A percentile compares a stretch with the other conserved stretches of the same genome.
Evolutionary conservation across 2,888 invertebrate species (phyloP).

Genomic region (Morpho achilles): DNA sequence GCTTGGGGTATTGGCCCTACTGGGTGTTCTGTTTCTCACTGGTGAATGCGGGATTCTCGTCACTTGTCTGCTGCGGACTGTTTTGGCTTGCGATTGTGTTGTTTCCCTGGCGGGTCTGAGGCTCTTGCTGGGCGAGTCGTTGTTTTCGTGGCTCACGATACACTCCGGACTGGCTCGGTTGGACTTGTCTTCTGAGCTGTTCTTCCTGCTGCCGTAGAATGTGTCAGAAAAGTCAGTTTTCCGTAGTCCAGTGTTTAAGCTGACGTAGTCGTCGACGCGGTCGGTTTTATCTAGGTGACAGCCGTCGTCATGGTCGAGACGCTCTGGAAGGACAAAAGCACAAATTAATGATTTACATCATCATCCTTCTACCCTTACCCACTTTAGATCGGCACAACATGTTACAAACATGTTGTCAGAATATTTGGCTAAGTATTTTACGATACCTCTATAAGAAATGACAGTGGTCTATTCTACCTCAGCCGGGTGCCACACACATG

Average conservation of each 20-base stretch:
- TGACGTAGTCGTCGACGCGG: slow-evolving; percentile 78
- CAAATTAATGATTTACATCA: background rate
- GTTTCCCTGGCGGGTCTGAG: slow-evolving; percentile 58
- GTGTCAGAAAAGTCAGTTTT: slow-evolving; percentile 84
- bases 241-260: slow-evolving; percentile 84
- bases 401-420: too few relatives aligned
- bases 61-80: slow-evolving; percentile 62
- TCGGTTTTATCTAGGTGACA: slow-evolving; percentile 61
- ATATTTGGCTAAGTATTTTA: too few relatives aligned
- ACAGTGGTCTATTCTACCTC: too few relatives aligned
- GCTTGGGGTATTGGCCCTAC: slow-evolving; percentile 68
- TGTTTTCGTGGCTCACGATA: slow-evolving; percentile 54
- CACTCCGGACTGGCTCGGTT: slow-evolving; percentile 67
- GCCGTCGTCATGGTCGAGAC: slow-evolving; percentile 79
- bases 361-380: too few relatives aligned
- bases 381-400: too few relatives aligned
- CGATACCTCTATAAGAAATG: too few relatives aligned
- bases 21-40: slow-evolving; percentile 54
- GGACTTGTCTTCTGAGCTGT: slow-evolving; percentile 61
- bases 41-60: slow-evolving; percentile 71
- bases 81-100: slow-evolving; percentile 59
- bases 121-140: slow-evolving; percentile 67
- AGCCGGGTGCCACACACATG: too few relatives aligned
- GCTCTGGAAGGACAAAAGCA: slow-evolving; percentile 70
- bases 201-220: slow-evolving; percentile 77